Evolutionary conservation across 92 coral and sea anemone genomes (phyloP).

Genomic region (Blastomussa wellsi): DNA sequence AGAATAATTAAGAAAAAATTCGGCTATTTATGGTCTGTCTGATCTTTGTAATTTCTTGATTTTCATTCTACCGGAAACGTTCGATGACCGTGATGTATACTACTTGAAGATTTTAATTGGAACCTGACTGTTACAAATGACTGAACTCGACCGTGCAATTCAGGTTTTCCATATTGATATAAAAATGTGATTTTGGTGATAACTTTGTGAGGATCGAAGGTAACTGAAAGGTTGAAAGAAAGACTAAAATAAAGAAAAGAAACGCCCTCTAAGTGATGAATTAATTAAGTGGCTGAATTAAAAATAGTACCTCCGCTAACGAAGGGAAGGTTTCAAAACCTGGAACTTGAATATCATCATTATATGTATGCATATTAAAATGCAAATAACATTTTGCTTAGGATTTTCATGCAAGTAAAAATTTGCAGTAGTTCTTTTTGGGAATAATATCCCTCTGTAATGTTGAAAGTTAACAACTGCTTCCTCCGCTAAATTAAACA

Average conservation of each 20-base stretch:
- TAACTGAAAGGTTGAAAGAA: not conserved
- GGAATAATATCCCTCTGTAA: not conserved
- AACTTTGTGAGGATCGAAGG: not conserved
- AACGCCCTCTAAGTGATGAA: not conserved
- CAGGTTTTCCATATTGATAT: not conserved
- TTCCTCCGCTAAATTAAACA: conserved; percentile 1
- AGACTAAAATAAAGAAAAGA: not conserved
- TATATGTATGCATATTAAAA: no score
- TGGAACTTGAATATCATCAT: no score
- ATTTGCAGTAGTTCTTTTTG: not conserved
- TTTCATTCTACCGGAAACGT: not conserved
- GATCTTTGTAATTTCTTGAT: not conserved
- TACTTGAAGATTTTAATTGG: not conserved
- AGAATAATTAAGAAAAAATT: no score
- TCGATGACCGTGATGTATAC: not conserved
- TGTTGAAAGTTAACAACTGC: conserved; percentile 1
- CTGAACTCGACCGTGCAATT: not conserved
- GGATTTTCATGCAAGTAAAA: no score
- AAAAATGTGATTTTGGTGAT: not conserved
- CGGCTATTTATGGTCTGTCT: not conserved
- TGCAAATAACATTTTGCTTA: no score
- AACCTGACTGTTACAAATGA: not conserved
- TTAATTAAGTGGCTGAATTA: not conserved
- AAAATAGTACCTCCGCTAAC: not conserved
- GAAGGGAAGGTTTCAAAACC: no score